Conservation (phyloP, 2,888 invertebrate genomes). For the Dicyrtoma fusca region DNA sequence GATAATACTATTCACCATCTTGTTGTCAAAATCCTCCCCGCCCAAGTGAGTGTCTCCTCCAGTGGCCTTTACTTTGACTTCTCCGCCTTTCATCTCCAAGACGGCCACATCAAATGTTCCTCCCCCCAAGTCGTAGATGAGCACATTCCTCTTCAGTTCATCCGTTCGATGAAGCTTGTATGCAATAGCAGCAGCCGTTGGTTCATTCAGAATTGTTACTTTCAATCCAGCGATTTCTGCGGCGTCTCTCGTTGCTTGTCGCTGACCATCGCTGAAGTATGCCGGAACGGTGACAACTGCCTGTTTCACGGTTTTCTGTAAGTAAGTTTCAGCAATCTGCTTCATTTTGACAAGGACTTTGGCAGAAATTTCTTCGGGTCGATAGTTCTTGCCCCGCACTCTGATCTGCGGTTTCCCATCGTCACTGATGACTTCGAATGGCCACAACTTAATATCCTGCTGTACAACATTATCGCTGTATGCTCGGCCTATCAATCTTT, state of each 20-base stretch:
- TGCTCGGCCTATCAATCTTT: conserved; percentile 79
- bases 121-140: conserved; percentile 35
- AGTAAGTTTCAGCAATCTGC: conserved; percentile 23
- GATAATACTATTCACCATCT: conserved; percentile 10
- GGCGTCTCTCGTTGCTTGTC: conserved; percentile 29
- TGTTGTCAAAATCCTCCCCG: conserved; percentile 29
- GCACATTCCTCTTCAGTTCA: conserved; percentile 19
- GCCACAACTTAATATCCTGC: conserved; percentile 81
- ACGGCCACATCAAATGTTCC: conserved; percentile 37
- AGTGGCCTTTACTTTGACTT: conserved; percentile 8
- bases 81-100: conserved; percentile 3
- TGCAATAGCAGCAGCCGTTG: conserved; percentile 34
- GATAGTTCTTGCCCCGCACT: conserved; percentile 54
- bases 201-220: conserved; percentile 30
- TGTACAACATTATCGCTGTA: conserved; percentile 78
- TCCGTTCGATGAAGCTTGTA: conserved; percentile 7
- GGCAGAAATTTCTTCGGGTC: conserved; percentile 38
- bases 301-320: conserved; percentile 13
- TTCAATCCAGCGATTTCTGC: conserved; percentile 25
- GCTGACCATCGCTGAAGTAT: conserved; percentile 27
- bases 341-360: conserved; percentile 22
- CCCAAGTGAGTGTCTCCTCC: conserved; percentile 14
- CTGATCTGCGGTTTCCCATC: conserved; percentile 13
- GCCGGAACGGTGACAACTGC: conserved; percentile 37
- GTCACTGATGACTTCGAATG: conserved; percentile 71